Evolutionary conservation across 2,797 vertebrate species (phyloP).

Genomic region (Sebastes miniatus): DNA sequence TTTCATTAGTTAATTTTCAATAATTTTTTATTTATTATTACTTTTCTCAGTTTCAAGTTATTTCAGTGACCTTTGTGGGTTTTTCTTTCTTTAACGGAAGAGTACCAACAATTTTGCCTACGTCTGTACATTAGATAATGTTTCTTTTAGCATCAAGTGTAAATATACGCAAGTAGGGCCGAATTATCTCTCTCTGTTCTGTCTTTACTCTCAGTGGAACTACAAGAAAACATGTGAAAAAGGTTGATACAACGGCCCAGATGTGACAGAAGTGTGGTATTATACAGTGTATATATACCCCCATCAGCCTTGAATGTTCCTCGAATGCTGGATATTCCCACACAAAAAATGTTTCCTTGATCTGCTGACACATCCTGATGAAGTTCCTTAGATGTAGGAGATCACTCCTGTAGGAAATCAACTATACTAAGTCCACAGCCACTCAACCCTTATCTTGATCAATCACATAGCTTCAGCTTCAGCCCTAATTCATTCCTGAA

Average conservation of each 20-base stretch:
- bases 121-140: slow-evolving; percentile 61
- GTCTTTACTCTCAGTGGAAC: slow-evolving; percentile 3
- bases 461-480: slow-evolving; percentile 17
- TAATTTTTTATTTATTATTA: no score
- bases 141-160: slow-evolving; percentile 50
- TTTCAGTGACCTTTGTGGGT: no score
- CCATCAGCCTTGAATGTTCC: background rate
- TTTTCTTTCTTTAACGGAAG: no score
- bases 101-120: no score
- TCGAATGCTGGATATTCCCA: background rate
- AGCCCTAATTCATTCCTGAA: slow-evolving; percentile 32
- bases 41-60: no score
- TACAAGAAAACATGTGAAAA: slow-evolving; percentile 23
- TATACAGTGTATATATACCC: background rate
- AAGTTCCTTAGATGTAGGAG: background rate
- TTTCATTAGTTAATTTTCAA: no score
- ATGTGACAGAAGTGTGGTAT: slow-evolving; percentile 38
- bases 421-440: background rate
- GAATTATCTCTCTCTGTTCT: slow-evolving; percentile 35
- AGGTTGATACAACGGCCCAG: slow-evolving; percentile 22
- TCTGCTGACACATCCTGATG: slow-evolving; percentile 25
- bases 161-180: slow-evolving; percentile 46
- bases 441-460: slow-evolving; percentile 45
- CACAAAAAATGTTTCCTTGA: slow-evolving; percentile 8
- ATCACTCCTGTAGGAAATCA: slow-evolving; percentile 19